Evolutionary conservation across 2,888 invertebrate species (phyloP), one percentile per base, ranked within the genome.

Genomic region (Eupeodes latifasciatus): DNA sequence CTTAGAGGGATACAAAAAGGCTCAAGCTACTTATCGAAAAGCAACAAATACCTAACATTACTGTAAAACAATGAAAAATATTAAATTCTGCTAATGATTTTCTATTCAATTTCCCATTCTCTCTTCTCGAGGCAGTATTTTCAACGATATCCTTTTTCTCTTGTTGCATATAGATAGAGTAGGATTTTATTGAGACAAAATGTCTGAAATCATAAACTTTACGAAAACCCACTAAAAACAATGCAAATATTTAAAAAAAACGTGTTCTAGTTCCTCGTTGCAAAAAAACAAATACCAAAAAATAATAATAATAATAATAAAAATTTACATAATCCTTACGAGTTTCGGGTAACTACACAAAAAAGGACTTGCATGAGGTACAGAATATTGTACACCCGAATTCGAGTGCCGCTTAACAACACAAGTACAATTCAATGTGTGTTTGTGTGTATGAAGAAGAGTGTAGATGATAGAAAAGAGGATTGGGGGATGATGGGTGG

Each of bases 261-360:
- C 78, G 81, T 88, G 88, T 76, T 78, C 85, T 88, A 78, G 85
- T 88, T 78, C 51, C 36, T 27, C 27, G 27, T 27, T 27, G 27
- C 77, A 61, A 61, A 77, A 19, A 71, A n/a, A n/a, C n/a, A n/a
- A n/a, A n/a, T n/a, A n/a, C 75, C 55, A 61, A 61, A 27, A 36
- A 81, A 67, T 59, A 66, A 78, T 61, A 74, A 79, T 55, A 79
- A 86, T 80, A 81, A 87, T 88, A 88, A 88, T 88, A 88, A 88
- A 88, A 88, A 88, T 88, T 88, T 85, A 88, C 88, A 88, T 88
- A 88, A 88, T 88, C 88, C 88, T 85, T 85, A 85, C 85, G 85
- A 85, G 78, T 61, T 77, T 71, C 74, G 78, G 71, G 81, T 81
- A 72, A 59, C 47, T 72, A 81, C 74, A 88, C 78, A 83, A 85